phyloP scores from a whole-genome alignment of 2,797 vertebrate species.

The Gobionotothen gibberifrons region DNA sequence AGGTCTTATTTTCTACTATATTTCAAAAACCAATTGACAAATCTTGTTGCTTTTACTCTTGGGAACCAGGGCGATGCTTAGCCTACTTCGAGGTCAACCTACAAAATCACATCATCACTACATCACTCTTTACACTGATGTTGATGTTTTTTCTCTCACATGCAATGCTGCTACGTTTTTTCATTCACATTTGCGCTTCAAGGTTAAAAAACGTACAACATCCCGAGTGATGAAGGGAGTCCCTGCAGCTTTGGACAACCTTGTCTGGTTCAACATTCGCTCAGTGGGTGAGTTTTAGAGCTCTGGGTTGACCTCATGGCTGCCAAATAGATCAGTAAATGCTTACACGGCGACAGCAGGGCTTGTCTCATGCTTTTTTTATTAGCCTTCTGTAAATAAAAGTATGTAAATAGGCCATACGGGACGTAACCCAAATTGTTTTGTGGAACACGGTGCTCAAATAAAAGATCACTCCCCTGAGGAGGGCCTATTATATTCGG shows the following conservation, averaged over 20 bases:
- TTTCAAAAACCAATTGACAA: too few species aligned
- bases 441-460: constrained; percentile 10
- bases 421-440: constrained; percentile 34
- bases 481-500: constrained; percentile 12
- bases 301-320: neutral
- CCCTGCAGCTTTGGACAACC: constrained; percentile 27
- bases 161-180: neutral
- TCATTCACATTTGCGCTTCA: neutral
- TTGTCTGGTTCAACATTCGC: constrained; percentile 12
- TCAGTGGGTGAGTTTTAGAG: constrained; percentile 6
- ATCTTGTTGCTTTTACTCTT: too few species aligned
- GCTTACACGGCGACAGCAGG: neutral
- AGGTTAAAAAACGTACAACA: constrained; percentile 8
- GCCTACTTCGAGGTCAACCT: too few species aligned
- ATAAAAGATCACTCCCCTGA: constrained; percentile 8
- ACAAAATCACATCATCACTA: too few species aligned
- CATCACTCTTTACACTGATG: neutral
- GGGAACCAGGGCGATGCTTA: too few species aligned
- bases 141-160: neutral
- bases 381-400: constrained; percentile 31
- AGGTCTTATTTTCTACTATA: too few species aligned
- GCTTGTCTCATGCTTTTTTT: constrained; percentile 3
- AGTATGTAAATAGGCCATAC: constrained; percentile 25
- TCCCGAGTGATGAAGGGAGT: constrained; percentile 8
- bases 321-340: constrained; percentile 7